phyloP scores from a whole-genome alignment of 2,888 invertebrate genomes.

The Danaus chrysippus region DNA sequence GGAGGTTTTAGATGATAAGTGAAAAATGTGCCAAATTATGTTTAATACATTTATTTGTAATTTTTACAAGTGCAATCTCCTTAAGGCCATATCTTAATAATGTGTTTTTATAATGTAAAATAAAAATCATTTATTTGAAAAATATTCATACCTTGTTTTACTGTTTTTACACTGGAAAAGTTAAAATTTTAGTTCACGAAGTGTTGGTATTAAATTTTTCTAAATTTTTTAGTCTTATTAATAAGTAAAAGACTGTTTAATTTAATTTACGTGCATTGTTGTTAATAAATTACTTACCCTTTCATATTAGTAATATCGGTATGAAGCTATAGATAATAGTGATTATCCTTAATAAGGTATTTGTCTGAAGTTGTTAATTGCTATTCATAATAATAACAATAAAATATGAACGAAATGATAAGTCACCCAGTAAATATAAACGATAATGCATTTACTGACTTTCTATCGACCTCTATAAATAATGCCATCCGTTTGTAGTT shows the following conservation, averaged over 20 bases:
- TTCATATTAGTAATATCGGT: too few species aligned
- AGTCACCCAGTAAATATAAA: constrained; percentile 5
- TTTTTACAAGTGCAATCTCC: constrained; percentile 20
- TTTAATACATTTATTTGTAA: constrained; percentile 9
- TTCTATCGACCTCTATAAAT: constrained; percentile 25
- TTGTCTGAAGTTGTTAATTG: not conserved
- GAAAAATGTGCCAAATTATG: constrained; percentile 34
- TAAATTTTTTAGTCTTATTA: too few species aligned
- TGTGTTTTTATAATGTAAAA: not conserved
- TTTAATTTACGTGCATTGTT: too few species aligned
- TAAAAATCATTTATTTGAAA: not conserved
- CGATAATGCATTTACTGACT: constrained; percentile 17
- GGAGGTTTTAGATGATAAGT: constrained; percentile 71
- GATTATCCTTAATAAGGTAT: not conserved
- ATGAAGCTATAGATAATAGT: not conserved
- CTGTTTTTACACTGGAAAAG: not conserved
- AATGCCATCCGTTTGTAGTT: too few species aligned
- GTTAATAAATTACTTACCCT: too few species aligned
- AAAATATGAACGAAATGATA: constrained; percentile 8
- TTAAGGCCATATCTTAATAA: not conserved
- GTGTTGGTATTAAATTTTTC: too few species aligned
- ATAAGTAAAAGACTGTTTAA: too few species aligned
- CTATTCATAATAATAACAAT: constrained; percentile 2
- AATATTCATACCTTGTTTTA: constrained; percentile 3
- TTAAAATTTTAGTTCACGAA: too few species aligned